phyloP scores from a whole-genome alignment of 2,888 invertebrate genomes.

The Cerceris ruficornis region DNA sequence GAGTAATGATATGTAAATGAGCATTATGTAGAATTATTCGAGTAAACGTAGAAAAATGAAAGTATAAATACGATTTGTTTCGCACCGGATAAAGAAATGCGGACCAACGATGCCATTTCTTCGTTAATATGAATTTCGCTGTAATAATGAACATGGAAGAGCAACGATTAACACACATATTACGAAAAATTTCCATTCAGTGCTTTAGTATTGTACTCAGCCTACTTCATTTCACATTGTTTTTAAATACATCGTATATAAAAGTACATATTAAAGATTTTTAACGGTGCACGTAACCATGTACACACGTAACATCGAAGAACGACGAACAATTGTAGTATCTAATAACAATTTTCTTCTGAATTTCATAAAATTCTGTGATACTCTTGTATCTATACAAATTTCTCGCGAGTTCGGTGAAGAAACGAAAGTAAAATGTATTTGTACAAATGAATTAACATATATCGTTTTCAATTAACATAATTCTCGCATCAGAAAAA shows the following conservation, averaged over 20 bases:
- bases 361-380: constrained; percentile 7
- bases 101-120: background rate
- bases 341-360: constrained; percentile 3
- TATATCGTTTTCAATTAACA: background rate
- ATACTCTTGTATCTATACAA: constrained; percentile 18
- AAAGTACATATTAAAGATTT: constrained; percentile 2
- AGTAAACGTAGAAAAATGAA: too few relatives aligned
- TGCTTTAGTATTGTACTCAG: background rate
- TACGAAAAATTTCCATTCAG: background rate
- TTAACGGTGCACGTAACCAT: constrained; percentile 5
- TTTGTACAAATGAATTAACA: constrained; percentile 34
- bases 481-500: background rate
- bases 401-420: constrained; percentile 18
- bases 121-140: constrained; percentile 6
- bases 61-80: background rate
- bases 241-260: constrained; percentile 18
- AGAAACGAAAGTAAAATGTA: background rate
- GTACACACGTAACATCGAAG: constrained; percentile 14
- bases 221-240: constrained; percentile 5
- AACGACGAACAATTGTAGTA: background rate
- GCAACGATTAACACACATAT: background rate
- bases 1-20: too few relatives aligned
- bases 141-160: constrained; percentile 6
- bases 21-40: too few relatives aligned
- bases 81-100: background rate